Base-by-base conservation (phyloP, 2,888 invertebrate species). In the Tortrix viridana region DNA sequence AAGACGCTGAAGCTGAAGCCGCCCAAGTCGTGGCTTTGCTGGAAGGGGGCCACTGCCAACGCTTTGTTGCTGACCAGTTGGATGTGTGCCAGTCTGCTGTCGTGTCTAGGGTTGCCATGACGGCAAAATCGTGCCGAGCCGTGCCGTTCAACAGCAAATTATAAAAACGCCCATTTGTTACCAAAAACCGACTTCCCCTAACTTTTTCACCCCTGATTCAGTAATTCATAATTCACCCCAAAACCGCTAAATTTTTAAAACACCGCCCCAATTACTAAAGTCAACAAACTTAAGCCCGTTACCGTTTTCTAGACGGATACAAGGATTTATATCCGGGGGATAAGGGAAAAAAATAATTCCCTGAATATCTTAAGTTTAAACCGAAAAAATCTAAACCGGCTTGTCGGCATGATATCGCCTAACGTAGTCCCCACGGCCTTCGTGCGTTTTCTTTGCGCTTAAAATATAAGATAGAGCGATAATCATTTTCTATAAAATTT, bases 361-460 rank as follows among this genome's bases (percentile, higher is more conserved):
- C 48, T 46, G 65, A 63, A 69, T 70, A 67, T 69, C 70, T 68
- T 69, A 68, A 69, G 69, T 66, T 70, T 60, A 64, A 70, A 70
- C 71, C 68, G 53, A 60, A 74, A 77, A 75, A 79, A 81, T 81
- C 78, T 76, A 74, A 77, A 71, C 75, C 67, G 66, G 70, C 70
- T 69, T 70, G 72, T 65, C 72, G 75, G 75, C 74, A 73, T 80
- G 79, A 74, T 80, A 80, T 80, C 80, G 70, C 61, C 72, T 76
- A 76, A 76, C 78, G 69, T 67, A 75, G 75, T 80, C 81, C 77
- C 78, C 67, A 67, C 75, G 76, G 76, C 72, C 72, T 69, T 65
- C 55, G 54, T 63, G 63, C 66, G 70, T 69, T 70, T 69, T 64
- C 60, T n/a, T 16, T 41, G 55, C 9, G 59, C 59, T 23, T 50